Conservation (phyloP, 2,113 vertebrate genomes). For the Cyanistes caeruleus region DNA sequence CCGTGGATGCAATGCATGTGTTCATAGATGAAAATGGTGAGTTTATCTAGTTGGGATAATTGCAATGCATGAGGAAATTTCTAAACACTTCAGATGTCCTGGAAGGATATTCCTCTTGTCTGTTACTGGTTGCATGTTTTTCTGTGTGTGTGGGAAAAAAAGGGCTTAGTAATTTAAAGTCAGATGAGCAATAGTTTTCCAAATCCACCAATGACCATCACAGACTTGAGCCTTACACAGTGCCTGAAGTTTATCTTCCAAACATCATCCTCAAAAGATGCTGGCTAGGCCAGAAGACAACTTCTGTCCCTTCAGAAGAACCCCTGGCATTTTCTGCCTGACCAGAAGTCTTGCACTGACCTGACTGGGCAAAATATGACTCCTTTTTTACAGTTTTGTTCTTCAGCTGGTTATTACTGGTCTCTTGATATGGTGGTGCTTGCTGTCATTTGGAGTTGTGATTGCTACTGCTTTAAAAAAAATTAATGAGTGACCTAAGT, state of each 20-base stretch:
- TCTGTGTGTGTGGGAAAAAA: neutral
- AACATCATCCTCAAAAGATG: neutral
- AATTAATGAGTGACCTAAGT: neutral
- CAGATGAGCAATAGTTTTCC: neutral
- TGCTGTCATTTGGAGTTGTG: neutral
- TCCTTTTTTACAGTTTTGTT: neutral
- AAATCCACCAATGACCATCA: neutral
- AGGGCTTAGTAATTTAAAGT: neutral
- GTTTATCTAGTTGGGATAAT: constrained; percentile 10
- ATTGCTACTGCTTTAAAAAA: neutral
- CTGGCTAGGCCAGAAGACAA: neutral
- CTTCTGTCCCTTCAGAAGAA: neutral
- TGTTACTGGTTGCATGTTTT: neutral
- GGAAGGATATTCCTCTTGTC: neutral
- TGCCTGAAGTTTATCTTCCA: neutral
- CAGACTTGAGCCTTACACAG: neutral
- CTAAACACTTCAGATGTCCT: neutral
- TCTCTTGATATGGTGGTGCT: neutral
- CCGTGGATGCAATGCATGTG: constrained; percentile 78
- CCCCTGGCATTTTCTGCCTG: fast-evolving
- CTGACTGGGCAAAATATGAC: neutral
- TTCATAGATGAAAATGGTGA: constrained; percentile 80
- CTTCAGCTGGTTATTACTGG: neutral
- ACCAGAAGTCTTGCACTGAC: neutral
- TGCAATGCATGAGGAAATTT: neutral